A percentile compares a stretch with the other conserved stretches of the same genome.
These are phyloP conservation scores for Trachemys scripta DNA, from an alignment of 2,113 vertebrate genomes.

Conservation along the genomic window DNA sequence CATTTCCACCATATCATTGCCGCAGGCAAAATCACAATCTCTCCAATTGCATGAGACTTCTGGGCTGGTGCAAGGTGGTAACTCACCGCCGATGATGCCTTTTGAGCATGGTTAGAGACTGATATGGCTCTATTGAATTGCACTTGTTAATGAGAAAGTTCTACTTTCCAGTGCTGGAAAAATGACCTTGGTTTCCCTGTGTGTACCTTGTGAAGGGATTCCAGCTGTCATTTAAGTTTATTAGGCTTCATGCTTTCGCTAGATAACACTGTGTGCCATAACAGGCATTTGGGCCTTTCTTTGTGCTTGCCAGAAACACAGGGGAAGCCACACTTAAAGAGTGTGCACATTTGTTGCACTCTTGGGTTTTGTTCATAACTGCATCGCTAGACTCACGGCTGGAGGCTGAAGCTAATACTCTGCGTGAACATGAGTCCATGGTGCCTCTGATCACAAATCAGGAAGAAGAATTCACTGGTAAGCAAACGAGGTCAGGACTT, in stretches of 20 bases:
- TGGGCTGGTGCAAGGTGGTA: neutral
- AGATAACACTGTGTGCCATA: neutral
- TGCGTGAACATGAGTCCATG: neutral
- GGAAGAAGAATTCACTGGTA: neutral
- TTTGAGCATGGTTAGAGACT: neutral
- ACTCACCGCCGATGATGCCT: neutral
- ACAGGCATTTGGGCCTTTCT: neutral
- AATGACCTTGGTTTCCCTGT: neutral
- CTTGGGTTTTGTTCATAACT: neutral
- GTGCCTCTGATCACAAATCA: too few species aligned
- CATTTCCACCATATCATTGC: neutral
- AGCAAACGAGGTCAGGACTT: neutral
- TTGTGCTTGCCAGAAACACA: neutral
- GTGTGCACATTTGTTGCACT: neutral
- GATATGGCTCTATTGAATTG: neutral
- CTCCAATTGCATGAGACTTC: neutral
- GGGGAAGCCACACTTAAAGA: neutral
- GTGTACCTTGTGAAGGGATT: neutral
- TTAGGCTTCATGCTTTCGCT: neutral
- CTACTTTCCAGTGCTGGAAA: neutral
- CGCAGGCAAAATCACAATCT: neutral
- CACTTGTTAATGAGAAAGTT: neutral
- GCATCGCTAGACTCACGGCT: neutral
- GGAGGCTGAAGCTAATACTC: neutral
- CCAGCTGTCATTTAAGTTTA: neutral